phyloP scores from a whole-genome alignment of 2,113 vertebrate genomes.

The Arizona elegans region DNA sequence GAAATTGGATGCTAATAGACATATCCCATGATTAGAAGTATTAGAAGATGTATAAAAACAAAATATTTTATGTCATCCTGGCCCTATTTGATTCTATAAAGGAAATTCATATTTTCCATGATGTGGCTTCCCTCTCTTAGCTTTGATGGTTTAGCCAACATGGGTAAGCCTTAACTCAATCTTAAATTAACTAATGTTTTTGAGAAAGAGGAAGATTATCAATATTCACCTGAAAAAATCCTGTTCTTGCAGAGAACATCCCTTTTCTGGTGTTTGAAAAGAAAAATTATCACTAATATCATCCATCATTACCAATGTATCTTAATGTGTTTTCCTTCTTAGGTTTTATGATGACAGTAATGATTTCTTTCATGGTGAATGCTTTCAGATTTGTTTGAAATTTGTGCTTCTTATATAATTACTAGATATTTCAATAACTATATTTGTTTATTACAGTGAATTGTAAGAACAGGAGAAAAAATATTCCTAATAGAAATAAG shows the following conservation, averaged over 20 bases:
- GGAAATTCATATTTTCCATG: not conserved
- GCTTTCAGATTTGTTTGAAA: not conserved
- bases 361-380: not conserved
- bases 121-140: not conserved
- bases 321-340: not conserved
- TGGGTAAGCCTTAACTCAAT: not conserved
- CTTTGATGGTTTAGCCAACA: not conserved
- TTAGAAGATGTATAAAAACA: not conserved
- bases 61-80: not conserved
- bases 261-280: not conserved
- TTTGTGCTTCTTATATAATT: not conserved
- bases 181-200: not conserved
- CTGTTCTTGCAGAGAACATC: not conserved
- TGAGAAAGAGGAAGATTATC: not conserved
- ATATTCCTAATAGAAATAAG: not conserved
- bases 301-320: not conserved
- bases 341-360: not conserved
- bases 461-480: not conserved
- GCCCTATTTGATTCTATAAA: not conserved
- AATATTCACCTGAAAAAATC: not conserved
- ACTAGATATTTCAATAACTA: not conserved
- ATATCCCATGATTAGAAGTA: not conserved
- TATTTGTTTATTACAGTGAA: not conserved
- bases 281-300: not conserved
- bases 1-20: not conserved